These are phyloP conservation scores for Labroides dimidiatus DNA, from an alignment of 2,797 vertebrate genomes.

Conservation along the genomic window DNA sequence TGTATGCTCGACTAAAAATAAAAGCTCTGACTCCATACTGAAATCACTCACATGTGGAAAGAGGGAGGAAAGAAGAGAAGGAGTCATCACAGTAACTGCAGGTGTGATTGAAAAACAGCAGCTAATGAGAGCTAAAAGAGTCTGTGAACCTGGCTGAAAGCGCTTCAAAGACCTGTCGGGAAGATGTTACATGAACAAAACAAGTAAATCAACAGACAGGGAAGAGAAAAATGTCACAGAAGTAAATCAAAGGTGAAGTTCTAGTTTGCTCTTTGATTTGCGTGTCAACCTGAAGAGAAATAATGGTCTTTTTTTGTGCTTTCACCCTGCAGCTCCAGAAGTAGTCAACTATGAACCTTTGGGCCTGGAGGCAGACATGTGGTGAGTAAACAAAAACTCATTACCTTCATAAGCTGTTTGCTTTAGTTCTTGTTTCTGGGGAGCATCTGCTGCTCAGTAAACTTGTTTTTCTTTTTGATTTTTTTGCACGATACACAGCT, in stretches of 20 bases:
- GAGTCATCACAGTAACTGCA: constrained; percentile 6
- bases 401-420: constrained; percentile 17
- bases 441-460: constrained; percentile 37
- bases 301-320: constrained; percentile 1
- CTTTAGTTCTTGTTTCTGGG: not conserved
- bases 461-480: not conserved
- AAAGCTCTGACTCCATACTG: too few species aligned
- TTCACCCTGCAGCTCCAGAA: constrained; percentile 90
- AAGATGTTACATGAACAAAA: not conserved
- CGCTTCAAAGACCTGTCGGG: not conserved
- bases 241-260: not conserved
- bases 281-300: constrained; percentile 21
- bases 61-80: not conserved
- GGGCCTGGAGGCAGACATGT: constrained; percentile 98
- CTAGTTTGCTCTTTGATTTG: not conserved
- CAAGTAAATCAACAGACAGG: not conserved
- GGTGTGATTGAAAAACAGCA: constrained; percentile 6
- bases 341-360: constrained; percentile 98
- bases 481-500: not conserved
- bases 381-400: constrained; percentile 84
- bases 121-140: constrained; percentile 9
- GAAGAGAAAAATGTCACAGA: not conserved
- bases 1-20: too few species aligned
- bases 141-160: not conserved
- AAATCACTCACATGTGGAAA: constrained; percentile 12